Evolutionary conservation across 2,888 invertebrate species (phyloP), one percentile per base, ranked within the genome.

Genomic region (Dryococelus australis): DNA sequence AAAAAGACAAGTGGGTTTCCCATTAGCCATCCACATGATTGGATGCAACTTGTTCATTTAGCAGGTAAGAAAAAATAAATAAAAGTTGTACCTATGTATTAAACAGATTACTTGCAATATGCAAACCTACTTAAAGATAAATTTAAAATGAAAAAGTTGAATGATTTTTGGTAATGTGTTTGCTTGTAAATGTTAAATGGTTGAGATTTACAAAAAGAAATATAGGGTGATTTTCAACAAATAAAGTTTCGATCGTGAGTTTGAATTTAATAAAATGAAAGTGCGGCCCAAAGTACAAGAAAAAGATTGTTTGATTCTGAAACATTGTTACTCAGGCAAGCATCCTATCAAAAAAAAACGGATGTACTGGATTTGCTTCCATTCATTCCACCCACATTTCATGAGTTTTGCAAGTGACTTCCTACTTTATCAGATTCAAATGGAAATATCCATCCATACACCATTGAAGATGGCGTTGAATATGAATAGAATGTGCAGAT

Each of bases 381-480:
- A 85, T 85, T 87, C 88, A 47, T 47, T 12, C 47, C 47, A 47
- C 47, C 47, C 12, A 47, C 78, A 84, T 84, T n/a, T n/a, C n/a
- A n/a, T n/a, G n/a, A n/a, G n/a, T n/a, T n/a, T n/a, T n/a, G n/a
- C n/a, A n/a, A n/a, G 84, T 86, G 80, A 65, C 24, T 89, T 47
- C 47, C 47, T 47, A 47, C 47, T 47, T 47, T 12, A 47, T 47
- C 6, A 47, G 12, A 47, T 47, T 35, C 84, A n/a, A 84, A 26
- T 35, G 35, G 8, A 80, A 12, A 80, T 28, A 26, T 9, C 81
- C 81, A 80, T 80, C 13, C 27, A 80, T 6, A 80, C 26, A 9
- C 9, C 47, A 47, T 47, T 47, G 47, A 80, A 80, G 26, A 80
- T n/a, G n/a, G n/a, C 12, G 47, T 9, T 47, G 47, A 47, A 47